A percentile compares a stretch with the other conserved stretches of the same genome.
Conservation (phyloP, 2,113 vertebrate species). For the Passer montanus region DNA sequence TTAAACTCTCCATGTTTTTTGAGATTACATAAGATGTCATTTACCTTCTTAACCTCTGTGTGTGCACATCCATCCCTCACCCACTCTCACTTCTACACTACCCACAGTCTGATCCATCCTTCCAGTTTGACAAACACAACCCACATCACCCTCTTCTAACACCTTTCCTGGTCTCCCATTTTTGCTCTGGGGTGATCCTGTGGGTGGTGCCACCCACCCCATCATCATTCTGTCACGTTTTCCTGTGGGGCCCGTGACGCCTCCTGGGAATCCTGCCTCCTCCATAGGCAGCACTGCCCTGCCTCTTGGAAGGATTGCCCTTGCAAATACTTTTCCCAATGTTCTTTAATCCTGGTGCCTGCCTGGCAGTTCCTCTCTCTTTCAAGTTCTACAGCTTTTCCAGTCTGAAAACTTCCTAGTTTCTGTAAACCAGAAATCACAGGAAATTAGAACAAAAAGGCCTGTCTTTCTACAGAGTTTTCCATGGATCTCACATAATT, state of each 20-base stretch:
- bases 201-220: neutral
- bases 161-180: neutral
- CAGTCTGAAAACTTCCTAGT: neutral
- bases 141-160: neutral
- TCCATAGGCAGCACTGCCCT: neutral
- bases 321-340: neutral
- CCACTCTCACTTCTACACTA: neutral
- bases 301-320: neutral
- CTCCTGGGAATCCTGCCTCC: neutral
- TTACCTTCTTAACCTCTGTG: neutral
- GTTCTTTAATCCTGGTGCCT: neutral
- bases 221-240: neutral
- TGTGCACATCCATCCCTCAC: neutral
- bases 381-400: neutral
- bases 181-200: neutral
- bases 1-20: neutral
- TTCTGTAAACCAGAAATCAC: neutral
- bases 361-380: neutral
- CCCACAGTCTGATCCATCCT: neutral
- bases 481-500: neutral
- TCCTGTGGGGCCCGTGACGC: rapidly evolving
- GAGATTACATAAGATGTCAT: neutral
- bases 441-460: neutral
- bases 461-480: neutral
- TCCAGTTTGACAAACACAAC: neutral